Conservation (phyloP, 1,140 invertebrate species). For the Trissolcus basalis region DNA sequence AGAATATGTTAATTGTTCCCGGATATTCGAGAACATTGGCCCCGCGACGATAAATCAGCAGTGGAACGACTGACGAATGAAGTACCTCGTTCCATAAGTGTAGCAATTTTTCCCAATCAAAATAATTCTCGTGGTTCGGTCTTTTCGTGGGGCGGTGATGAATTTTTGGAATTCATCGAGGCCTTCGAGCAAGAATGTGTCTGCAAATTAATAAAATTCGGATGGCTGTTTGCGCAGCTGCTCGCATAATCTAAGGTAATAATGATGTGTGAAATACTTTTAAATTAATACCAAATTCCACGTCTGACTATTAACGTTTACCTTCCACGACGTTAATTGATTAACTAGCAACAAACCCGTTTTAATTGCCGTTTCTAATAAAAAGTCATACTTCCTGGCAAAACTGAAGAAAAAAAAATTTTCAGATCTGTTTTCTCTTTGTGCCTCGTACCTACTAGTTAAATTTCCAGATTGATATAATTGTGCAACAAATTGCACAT, state of each 20-base stretch:
- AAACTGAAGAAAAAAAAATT: too few relatives aligned
- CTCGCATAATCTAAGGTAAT: background rate
- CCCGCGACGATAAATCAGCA: slow-evolving; percentile 32
- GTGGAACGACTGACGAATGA: slow-evolving; percentile 39
- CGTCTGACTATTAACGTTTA: background rate
- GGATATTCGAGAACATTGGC: slow-evolving; percentile 14
- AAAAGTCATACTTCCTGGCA: too few relatives aligned
- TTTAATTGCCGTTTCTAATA: too few relatives aligned
- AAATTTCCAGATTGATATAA: too few relatives aligned
- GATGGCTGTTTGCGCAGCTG: slow-evolving; percentile 19
- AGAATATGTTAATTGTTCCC: slow-evolving; percentile 36
- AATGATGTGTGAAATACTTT: slow-evolving; percentile 1
- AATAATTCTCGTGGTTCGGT: slow-evolving; percentile 39
- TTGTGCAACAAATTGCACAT: slow-evolving; percentile 5
- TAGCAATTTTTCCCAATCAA: slow-evolving; percentile 40
- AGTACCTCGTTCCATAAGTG: slow-evolving; percentile 29
- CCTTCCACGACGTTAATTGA: background rate
- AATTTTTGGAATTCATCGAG: slow-evolving; percentile 27
- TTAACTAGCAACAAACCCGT: too few relatives aligned
- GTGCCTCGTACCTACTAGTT: too few relatives aligned
- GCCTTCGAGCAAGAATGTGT: slow-evolving; percentile 8
- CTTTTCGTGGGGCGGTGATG: slow-evolving; percentile 9
- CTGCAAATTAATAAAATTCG: slow-evolving; percentile 15
- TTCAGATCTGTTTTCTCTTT: too few relatives aligned
- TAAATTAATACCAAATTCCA: background rate